Conservation (phyloP, 1,140 invertebrate genomes). For the Doryteuthis pealeii region DNA sequence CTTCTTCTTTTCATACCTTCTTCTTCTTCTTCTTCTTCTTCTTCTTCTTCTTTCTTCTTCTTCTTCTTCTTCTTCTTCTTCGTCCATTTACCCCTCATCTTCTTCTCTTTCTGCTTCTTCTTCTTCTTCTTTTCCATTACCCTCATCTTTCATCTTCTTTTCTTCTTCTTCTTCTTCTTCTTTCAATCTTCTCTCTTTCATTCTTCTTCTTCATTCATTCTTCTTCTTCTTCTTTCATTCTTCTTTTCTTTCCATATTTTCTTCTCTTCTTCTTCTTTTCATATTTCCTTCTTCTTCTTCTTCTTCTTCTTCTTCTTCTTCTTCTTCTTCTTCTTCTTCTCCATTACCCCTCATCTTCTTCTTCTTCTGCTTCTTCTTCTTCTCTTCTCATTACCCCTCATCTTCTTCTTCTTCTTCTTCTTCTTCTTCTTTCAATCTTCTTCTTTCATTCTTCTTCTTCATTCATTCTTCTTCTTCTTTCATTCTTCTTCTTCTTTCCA, state of each 20-base stretch:
- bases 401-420: too few species aligned
- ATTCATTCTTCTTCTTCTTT: background rate
- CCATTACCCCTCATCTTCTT: too few species aligned
- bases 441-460: too few species aligned
- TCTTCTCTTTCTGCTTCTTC: background rate
- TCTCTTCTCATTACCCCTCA: too few species aligned
- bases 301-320: background rate
- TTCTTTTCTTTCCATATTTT: background rate
- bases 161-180: background rate
- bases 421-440: background rate
- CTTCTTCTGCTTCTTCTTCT: too few species aligned
- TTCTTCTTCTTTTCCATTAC: background rate
- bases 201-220: background rate
- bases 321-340: background rate
- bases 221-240: background rate
- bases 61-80: background rate
- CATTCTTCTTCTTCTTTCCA: too few species aligned
- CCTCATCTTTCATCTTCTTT: background rate
- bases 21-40: background rate
- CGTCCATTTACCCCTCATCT: background rate
- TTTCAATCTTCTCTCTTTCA: background rate
- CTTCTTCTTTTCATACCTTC: background rate
- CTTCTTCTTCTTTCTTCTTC: background rate
- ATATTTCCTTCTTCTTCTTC: background rate
- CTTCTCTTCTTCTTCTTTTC: background rate